Conservation (phyloP, 2,797 vertebrate species). For the Schizopygopsis pylzovi region DNA sequence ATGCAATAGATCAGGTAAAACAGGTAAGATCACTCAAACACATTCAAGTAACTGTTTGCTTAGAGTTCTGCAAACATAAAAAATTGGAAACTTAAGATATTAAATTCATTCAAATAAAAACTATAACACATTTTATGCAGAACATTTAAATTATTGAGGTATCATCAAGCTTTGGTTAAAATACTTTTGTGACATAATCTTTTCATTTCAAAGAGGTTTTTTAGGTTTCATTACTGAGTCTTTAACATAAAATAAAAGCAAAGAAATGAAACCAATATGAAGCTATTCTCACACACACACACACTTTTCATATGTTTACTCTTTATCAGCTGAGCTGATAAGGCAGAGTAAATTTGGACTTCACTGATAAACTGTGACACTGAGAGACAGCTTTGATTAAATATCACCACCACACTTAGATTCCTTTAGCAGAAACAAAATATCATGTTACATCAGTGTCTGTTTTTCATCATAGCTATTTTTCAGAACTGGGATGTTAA, state of each 20-base stretch:
- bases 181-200: not conserved
- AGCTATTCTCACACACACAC: not conserved
- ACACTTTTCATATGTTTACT: not conserved
- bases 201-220: not conserved
- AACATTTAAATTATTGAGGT: not conserved
- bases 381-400: conserved; percentile 26
- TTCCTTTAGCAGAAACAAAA: conserved; percentile 28
- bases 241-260: not conserved
- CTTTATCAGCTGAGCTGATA: conserved; percentile 49
- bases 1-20: not conserved
- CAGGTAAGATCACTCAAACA: not conserved
- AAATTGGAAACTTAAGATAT: not conserved
- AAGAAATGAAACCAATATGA: not conserved
- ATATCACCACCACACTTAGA: conserved; percentile 9
- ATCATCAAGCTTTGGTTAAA: not conserved
- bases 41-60: not conserved
- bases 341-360: conserved; percentile 50
- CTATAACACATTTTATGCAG: not conserved
- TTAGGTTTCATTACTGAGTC: not conserved
- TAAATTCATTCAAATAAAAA: not conserved
- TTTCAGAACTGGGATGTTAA: not conserved
- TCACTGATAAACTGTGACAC: conserved; percentile 30
- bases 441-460: not conserved
- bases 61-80: not conserved
- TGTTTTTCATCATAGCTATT: not conserved